phyloP scores from a whole-genome alignment of 2,888 invertebrate genomes.

The Hesperia comma region DNA sequence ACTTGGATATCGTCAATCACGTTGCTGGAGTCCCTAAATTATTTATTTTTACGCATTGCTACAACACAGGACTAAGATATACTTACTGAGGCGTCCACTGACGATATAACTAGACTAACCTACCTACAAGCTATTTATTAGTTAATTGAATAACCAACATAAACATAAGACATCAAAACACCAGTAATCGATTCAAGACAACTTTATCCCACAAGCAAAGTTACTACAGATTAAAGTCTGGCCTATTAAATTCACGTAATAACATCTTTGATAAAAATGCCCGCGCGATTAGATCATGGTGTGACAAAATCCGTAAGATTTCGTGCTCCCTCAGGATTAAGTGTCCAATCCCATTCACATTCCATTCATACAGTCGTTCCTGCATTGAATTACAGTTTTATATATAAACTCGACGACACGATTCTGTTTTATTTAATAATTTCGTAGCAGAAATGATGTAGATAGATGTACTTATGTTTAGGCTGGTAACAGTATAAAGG shows the following conservation, averaged over 20 bases:
- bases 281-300: not conserved
- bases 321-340: conserved; percentile 7
- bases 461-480: not conserved
- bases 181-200: no score
- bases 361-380: conserved; percentile 37
- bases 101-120: no score
- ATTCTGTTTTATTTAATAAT: conserved; percentile 26
- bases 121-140: no score
- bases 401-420: conserved; percentile 43
- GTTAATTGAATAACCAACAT: no score
- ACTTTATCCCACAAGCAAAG: no score
- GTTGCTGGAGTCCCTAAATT: conserved; percentile 4
- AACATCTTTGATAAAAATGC: no score
- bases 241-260: no score
- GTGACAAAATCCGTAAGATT: conserved; percentile 2
- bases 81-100: no score
- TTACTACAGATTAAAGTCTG: no score
- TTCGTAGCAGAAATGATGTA: not conserved
- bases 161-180: no score
- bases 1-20: conserved; percentile 13
- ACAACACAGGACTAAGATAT: no score
- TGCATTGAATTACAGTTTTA: conserved; percentile 46
- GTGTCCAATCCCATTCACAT: conserved; percentile 22
- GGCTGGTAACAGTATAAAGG: no score
- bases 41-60: not conserved